Evolutionary conservation across 1,140 invertebrate species (phyloP).

Genomic region (Euwallacea similis): DNA sequence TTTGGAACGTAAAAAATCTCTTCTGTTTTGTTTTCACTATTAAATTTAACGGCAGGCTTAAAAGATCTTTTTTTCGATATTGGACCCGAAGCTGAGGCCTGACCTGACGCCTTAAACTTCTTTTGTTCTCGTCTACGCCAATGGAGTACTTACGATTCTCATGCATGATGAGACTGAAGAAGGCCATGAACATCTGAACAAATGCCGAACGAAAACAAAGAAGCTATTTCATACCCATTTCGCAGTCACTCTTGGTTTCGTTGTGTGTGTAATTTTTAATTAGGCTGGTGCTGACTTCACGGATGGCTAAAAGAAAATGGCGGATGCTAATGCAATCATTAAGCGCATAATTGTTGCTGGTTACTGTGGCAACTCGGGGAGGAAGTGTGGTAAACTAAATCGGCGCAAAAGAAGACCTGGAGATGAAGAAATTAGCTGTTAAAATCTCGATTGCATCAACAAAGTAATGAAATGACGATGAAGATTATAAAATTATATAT

Average conservation of each 20-base stretch:
- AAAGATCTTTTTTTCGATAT: too few relatives aligned
- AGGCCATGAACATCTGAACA: conserved; percentile 31
- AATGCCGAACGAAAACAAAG: conserved; percentile 44
- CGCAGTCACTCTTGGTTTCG: conserved; percentile 51
- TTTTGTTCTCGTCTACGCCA: background rate
- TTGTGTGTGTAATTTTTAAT: conserved; percentile 50
- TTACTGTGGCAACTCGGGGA: conserved; percentile 44
- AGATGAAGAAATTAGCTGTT: too few relatives aligned
- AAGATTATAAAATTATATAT: background rate
- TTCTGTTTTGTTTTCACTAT: conserved; percentile 5
- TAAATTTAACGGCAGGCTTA: background rate
- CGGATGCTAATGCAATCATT: conserved; percentile 50
- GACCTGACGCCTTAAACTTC: background rate
- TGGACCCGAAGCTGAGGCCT: too few relatives aligned
- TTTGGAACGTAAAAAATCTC: background rate
- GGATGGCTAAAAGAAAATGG: conserved; percentile 51
- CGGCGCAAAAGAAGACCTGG: conserved; percentile 9
- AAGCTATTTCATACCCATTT: conserved; percentile 49
- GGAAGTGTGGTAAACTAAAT: conserved; percentile 31
- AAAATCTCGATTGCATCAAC: too few relatives aligned
- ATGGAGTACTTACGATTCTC: conserved; percentile 17
- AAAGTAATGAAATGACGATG: too few relatives aligned
- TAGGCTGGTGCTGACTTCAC: conserved; percentile 46
- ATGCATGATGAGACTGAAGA: conserved; percentile 25
- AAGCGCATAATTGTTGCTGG: conserved; percentile 44